A percentile compares a stretch with the other conserved stretches of the same genome.
Conservation (phyloP, 2,888 invertebrate species). For the Onthophagus sagittarius region DNA sequence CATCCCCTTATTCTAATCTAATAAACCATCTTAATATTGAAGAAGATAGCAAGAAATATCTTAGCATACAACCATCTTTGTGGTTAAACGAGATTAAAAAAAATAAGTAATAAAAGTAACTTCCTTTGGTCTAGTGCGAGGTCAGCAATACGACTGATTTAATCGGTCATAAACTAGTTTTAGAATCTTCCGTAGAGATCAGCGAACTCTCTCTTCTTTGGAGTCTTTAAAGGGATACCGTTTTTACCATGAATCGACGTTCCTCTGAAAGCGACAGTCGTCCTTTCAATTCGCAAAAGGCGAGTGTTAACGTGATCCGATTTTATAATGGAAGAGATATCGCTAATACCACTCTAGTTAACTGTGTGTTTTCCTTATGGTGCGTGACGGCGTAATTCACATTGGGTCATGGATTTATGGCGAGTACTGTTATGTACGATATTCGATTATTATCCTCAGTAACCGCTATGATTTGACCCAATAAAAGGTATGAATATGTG, state of each 20-base stretch:
- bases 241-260: background rate
- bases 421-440: background rate
- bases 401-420: background rate
- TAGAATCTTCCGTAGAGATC: background rate
- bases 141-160: background rate
- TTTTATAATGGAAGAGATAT: background rate
- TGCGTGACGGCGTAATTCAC: background rate
- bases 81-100: background rate
- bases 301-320: background rate
- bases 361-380: background rate
- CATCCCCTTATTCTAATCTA: background rate
- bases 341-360: background rate
- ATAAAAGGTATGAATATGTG: too few relatives aligned
- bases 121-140: background rate
- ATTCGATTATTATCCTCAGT: background rate
- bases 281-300: background rate
- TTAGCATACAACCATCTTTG: background rate
- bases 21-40: background rate
- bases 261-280: background rate
- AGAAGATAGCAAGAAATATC: background rate
- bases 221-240: background rate
- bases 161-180: background rate
- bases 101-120: background rate
- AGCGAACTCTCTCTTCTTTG: background rate
- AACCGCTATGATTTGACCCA: background rate